Evolutionary conservation across 2,113 vertebrate species (phyloP).

Genomic region (Machaerirhynchus nigripectus): DNA sequence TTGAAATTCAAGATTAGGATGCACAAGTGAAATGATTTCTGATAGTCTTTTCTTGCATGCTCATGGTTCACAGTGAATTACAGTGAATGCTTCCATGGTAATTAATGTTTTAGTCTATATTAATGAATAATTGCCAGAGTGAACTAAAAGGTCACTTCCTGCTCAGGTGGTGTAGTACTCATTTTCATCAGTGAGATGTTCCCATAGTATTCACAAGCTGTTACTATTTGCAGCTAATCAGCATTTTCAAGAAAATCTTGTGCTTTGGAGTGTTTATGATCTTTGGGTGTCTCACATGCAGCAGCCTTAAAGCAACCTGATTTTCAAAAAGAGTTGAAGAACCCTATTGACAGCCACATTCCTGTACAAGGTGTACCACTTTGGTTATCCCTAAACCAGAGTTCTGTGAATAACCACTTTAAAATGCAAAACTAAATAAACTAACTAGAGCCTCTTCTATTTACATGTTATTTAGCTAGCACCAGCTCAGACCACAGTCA

Average conservation of each 20-base stretch:
- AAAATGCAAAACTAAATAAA: neutral
- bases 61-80: neutral
- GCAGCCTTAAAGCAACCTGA: neutral
- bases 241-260: neutral
- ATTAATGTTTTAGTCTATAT: neutral
- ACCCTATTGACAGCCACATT: neutral
- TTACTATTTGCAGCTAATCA: neutral
- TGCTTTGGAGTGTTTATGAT: neutral
- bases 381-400: neutral
- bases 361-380: neutral
- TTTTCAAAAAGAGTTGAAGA: neutral
- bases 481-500: neutral
- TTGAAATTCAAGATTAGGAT: neutral
- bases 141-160: slow-evolving; percentile 6
- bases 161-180: neutral
- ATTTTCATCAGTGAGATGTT: neutral
- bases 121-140: slow-evolving; percentile 7
- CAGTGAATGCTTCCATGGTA: neutral
- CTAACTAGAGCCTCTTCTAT: neutral
- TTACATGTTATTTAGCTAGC: neutral
- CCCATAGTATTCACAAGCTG: neutral
- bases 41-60: neutral
- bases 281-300: neutral
- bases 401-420: neutral
- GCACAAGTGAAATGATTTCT: neutral